phyloP scores from a whole-genome alignment of 2,888 invertebrate species.

The Agrotis puta region DNA sequence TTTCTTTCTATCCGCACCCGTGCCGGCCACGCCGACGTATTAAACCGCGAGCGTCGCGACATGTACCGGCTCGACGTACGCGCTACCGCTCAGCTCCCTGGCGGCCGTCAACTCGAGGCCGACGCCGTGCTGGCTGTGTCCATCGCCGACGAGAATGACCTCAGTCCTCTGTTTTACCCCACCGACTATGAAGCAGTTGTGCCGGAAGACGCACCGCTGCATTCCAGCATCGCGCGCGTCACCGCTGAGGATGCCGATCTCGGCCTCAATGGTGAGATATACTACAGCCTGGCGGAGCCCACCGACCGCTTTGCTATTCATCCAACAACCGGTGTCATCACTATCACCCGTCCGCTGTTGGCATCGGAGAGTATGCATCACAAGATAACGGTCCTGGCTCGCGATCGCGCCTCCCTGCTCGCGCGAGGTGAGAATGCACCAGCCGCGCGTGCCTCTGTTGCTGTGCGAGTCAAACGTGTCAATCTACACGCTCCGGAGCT shows the following conservation, averaged over 20 bases:
- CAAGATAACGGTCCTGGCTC: constrained; percentile 95
- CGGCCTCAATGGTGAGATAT: constrained; percentile 98
- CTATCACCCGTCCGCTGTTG: constrained; percentile 94
- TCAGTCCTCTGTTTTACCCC: constrained; percentile 98
- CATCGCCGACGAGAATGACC: constrained; percentile 96
- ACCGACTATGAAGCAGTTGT: constrained; percentile 96
- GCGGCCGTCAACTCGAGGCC: constrained; percentile 92
- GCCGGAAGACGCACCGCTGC: constrained; percentile 96
- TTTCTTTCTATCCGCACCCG: constrained; percentile 97
- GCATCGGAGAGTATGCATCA: constrained; percentile 93
- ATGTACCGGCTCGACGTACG: constrained; percentile 94
- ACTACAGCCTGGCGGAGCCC: constrained; percentile 96
- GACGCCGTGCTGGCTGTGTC: constrained; percentile 93
- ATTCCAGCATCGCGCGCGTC: constrained; percentile 95
- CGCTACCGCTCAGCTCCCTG: constrained; percentile 91
- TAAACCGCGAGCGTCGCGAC: constrained; percentile 98
- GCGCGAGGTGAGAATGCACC: constrained; percentile 90
- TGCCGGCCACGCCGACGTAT: constrained; percentile 96
- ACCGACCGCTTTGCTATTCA: constrained; percentile 97
- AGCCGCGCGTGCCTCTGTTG: constrained; percentile 95
- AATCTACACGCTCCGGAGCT: constrained; percentile 97
- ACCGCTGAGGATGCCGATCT: constrained; percentile 98
- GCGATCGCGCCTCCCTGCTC: constrained; percentile 94
- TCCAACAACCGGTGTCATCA: constrained; percentile 97
- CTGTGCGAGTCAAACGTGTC: constrained; percentile 94